Conservation (phyloP, 1,140 invertebrate species). For the Danaus plexippus region DNA sequence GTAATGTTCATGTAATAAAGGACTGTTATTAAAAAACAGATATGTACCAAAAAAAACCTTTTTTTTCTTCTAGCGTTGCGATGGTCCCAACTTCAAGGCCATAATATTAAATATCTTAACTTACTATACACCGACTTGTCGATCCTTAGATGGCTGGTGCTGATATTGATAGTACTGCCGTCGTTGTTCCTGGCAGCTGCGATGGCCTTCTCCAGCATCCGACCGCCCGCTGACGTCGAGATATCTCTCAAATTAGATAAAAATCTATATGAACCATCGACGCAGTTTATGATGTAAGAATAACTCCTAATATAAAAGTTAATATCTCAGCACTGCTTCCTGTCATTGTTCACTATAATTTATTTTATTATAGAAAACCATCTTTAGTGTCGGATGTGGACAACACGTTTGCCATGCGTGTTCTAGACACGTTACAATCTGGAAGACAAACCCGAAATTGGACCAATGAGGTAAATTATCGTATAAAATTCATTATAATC, state of each 20-base stretch:
- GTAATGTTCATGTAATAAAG: too few relatives aligned
- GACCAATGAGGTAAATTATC: conserved; percentile 32
- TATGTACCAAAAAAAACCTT: not conserved
- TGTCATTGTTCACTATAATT: not conserved
- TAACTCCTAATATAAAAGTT: conserved; percentile 44
- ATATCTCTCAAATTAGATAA: conserved; percentile 69
- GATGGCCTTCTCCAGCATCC: conserved; percentile 78
- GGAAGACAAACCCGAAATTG: conserved; percentile 34
- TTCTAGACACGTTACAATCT: conserved; percentile 27
- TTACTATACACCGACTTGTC: not conserved
- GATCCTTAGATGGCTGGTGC: conserved; percentile 65
- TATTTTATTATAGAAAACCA: conserved; percentile 24
- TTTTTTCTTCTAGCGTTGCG: too few relatives aligned
- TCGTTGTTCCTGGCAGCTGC: conserved; percentile 75
- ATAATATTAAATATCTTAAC: too few relatives aligned
- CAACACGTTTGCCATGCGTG: conserved; percentile 26
- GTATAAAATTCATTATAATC: too few relatives aligned
- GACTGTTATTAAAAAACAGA: not conserved
- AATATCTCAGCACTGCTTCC: too few relatives aligned
- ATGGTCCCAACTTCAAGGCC: too few relatives aligned
- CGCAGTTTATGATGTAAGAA: conserved; percentile 70
- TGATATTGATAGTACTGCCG: conserved; percentile 75
- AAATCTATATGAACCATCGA: conserved; percentile 69
- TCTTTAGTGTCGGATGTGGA: conserved; percentile 30
- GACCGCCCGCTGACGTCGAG: conserved; percentile 76